phyloP scores from a whole-genome alignment of 1,140 invertebrate genomes.

The Macrobrachium rosenbergii region DNA sequence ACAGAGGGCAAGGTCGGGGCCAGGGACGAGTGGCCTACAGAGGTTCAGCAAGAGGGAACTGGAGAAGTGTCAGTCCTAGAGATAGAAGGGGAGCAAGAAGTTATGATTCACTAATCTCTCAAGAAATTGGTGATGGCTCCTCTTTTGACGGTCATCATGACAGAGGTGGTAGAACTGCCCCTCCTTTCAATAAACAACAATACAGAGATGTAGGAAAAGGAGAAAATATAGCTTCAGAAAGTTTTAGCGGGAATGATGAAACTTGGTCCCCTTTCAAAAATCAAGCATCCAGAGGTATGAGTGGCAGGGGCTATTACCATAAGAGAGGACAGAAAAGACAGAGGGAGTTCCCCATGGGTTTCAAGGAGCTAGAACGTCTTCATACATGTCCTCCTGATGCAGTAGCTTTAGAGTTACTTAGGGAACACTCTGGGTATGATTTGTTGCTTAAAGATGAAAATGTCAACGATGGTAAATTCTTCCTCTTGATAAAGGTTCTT shows the following conservation, averaged over 20 bases:
- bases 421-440: constrained; percentile 25
- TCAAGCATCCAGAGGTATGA: no score
- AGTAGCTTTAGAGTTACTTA: constrained; percentile 34
- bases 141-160: not conserved
- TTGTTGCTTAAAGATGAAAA: constrained; percentile 11
- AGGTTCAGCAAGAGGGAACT: not conserved
- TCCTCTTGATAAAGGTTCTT: constrained; percentile 42
- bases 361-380: constrained; percentile 26
- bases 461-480: not conserved
- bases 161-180: not conserved
- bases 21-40: not conserved
- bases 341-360: constrained; percentile 32
- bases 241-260: no score
- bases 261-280: not conserved
- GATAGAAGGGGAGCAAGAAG: constrained; percentile 22
- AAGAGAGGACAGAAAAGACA: not conserved
- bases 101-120: not conserved
- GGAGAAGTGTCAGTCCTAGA: not conserved
- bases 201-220: no score
- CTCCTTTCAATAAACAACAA: no score
- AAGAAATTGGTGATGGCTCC: not conserved
- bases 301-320: not conserved
- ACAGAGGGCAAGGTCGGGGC: no score
- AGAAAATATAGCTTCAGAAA: no score
- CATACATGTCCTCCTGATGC: constrained; percentile 11